Base-by-base conservation (phyloP, 2,797 vertebrate genomes). In the Microctenopoma stevenorrisi region DNA sequence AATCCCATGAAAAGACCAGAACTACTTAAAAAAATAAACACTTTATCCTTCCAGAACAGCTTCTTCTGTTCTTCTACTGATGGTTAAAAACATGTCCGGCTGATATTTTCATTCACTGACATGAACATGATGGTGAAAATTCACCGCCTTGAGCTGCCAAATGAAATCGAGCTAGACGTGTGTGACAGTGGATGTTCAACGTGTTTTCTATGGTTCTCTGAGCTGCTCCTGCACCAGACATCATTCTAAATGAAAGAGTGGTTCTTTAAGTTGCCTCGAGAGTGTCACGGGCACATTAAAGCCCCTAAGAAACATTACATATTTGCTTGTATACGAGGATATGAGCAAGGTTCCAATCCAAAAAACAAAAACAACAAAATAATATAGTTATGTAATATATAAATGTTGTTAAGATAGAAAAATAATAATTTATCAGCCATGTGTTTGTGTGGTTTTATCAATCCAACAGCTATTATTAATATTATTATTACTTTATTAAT, bases 1-100 rank as follows among this genome's bases (percentile, higher is more conserved):
- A 70, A 60, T 72, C 56, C 43, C 10, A 51, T 2, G 4, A 22
- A 57, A 65, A 72, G 15, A 61, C 15, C 1, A 12, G 65, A 58
- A 44, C n/a, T 8, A 44, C 50, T 4, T 18, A 18, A 30, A 47
- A 50, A 13, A 16, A n/a, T 38, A 46, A 44, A 44, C 4, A 26
- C 22, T 28, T 12, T 14, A 10, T 15, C 5, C 14, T 8, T 44
- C 22, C 5, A 16, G 10, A 33, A 5, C n/a, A 6, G 2, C 2
- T 7, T n/a, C 15, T 44, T 6, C 43, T 42, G 5, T 42, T 14
- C 33, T 54, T 4, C 35, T 28, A 9, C 15, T 40, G 28, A 42
- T 12, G 12, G 55, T 16, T 18, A 5, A 30, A 47, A 55, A 14
- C 16, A 16, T 14, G 22, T 13, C 4, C 51, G 14, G 16, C 66